Base-by-base conservation (phyloP, 2,113 vertebrate species). In the Bufo bufo region DNA sequence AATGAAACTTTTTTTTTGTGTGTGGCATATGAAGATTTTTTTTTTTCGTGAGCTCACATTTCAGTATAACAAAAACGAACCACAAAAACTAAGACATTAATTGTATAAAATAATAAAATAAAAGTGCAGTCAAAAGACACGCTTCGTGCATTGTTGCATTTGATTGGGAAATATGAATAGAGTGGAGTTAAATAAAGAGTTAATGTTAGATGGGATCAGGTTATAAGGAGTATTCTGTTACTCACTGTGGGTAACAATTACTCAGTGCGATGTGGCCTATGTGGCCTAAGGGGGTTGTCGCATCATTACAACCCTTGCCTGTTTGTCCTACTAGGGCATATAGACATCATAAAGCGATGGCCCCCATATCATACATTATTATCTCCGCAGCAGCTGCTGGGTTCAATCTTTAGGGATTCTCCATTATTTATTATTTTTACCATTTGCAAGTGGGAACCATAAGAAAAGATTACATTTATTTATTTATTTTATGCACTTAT, bases 1-100 rank as follows among this genome's bases (percentile, higher is more conserved):
- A 86, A 86, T 86, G 52, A 78, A 86, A 86, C 74, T 66, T 86
- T 78, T 77, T 86, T 45, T 19, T 19, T 49, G 74, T 79, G 85
- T 86, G 85, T 78, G 85, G 85, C 59, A 52, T 43, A 54, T 12
- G 74, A 86, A 23, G n/a, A 79, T 50, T 12, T 77, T 20, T 85
- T 20, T 77, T 85, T 77, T 0, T 7, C 0, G 43, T 14, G 45
- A 77, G 77, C 74, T 79, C 49, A 4, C 12, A 85, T 85, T 84
- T 84, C 66, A 33, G 33, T 23, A n/a, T 8, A 77, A 74, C 61
- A 33, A 63, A 65, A 50, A 77, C 47, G 54, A 86, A n/a, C 17
- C 17, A 50, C 56, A 65, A 77, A 77, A 59, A 20, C 16, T 45
- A 47, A 63, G 77, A 58, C n/a, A 45, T 59, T n/a, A 74, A 61